Evolutionary conservation across 2,113 vertebrate genomes (phyloP).

Genomic region (Aix galericulata): DNA sequence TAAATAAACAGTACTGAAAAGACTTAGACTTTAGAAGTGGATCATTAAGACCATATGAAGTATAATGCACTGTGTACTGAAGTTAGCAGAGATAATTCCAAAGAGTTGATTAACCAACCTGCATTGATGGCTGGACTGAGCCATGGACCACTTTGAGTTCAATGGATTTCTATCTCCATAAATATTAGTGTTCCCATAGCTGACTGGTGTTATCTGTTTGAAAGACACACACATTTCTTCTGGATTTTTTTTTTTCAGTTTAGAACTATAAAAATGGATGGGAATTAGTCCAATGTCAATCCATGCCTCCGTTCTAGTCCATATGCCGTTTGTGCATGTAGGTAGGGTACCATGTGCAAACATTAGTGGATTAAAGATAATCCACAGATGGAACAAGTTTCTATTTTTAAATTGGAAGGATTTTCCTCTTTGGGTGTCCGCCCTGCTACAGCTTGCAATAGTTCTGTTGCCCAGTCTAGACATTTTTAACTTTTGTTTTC

Average conservation of each 20-base stretch:
- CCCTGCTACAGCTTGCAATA: not conserved
- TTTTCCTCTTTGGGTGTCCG: not conserved
- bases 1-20: not conserved
- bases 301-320: not conserved
- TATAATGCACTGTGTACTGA: not conserved
- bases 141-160: not conserved
- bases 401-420: slow-evolving; percentile 51
- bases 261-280: not conserved
- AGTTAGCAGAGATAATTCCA: not conserved
- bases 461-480: not conserved
- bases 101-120: not conserved
- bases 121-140: not conserved
- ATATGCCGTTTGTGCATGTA: not conserved
- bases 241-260: not conserved
- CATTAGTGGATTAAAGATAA: slow-evolving; percentile 62
- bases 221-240: not conserved
- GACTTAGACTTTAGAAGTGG: not conserved
- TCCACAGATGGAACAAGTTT: slow-evolving; percentile 9
- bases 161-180: not conserved
- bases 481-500: not conserved
- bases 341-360: slow-evolving; percentile 8
- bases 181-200: not conserved
- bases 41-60: not conserved
- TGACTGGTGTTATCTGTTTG: not conserved
- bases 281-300: not conserved